Conservation (phyloP, 1,140 invertebrate species). For the Physella acuta region DNA sequence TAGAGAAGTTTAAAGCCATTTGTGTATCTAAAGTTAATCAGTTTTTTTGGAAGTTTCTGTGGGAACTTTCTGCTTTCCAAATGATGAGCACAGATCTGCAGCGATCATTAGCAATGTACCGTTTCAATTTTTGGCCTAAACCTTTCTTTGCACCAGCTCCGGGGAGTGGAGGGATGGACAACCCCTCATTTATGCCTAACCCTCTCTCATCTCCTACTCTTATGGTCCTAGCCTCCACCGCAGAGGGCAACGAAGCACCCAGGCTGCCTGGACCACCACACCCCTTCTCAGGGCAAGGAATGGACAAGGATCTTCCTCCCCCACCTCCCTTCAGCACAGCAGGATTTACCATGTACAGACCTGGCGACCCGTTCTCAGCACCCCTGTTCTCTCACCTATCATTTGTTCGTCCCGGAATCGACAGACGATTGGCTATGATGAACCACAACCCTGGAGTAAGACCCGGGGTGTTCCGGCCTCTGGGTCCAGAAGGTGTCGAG, state of each 20-base stretch:
- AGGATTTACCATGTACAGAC: constrained; percentile 49
- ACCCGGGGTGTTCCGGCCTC: constrained; percentile 50
- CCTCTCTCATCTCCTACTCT: constrained; percentile 76
- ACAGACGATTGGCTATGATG: constrained; percentile 41
- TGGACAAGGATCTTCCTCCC: constrained; percentile 43
- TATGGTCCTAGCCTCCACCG: constrained; percentile 77
- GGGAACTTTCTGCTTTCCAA: constrained; percentile 1
- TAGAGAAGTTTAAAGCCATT: no score
- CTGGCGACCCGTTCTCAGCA: constrained; percentile 48
- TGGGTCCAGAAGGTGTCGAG: constrained; percentile 32
- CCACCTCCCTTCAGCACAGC: constrained; percentile 40
- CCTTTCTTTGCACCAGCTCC: constrained; percentile 51
- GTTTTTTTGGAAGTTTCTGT: no score
- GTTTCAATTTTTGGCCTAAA: constrained; percentile 57
- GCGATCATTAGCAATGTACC: constrained; percentile 53
- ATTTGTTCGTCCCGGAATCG: constrained; percentile 43
- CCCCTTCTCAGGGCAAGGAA: constrained; percentile 38
- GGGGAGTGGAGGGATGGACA: constrained; percentile 65
- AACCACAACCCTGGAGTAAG: constrained; percentile 29
- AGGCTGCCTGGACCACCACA: constrained; percentile 39
- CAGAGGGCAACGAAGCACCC: constrained; percentile 68
- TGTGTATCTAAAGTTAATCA: no score
- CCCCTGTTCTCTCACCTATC: constrained; percentile 51
- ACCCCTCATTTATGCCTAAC: constrained; percentile 70
- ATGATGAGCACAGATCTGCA: constrained; percentile 35